A percentile compares a stretch with the other conserved stretches of the same genome.
Evolutionary conservation across 2,797 vertebrate species (phyloP).

Genomic region (Dromococcyx pavoninus): DNA sequence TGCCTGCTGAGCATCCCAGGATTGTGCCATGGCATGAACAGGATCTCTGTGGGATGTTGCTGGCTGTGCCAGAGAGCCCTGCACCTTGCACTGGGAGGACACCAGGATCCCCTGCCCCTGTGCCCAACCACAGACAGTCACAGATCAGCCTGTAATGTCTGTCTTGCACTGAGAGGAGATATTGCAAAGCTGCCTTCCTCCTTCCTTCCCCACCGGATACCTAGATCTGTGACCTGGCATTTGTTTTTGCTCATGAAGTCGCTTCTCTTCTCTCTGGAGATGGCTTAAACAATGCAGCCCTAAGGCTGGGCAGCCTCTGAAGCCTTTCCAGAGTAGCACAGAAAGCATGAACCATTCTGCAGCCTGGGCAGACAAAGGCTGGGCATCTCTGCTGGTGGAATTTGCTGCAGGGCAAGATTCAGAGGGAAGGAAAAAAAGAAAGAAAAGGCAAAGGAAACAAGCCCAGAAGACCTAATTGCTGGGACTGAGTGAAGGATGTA

Average conservation of each 20-base stretch:
- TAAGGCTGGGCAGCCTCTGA: neutral
- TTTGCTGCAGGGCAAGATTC: neutral
- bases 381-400: neutral
- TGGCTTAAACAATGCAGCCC: neutral
- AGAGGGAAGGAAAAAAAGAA: neutral
- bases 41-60: neutral
- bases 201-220: no score
- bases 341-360: neutral
- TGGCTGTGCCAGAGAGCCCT: neutral
- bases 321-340: neutral
- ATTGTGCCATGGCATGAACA: fast-evolving
- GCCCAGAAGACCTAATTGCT: neutral
- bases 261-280: neutral
- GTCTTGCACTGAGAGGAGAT: neutral
- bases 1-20: neutral
- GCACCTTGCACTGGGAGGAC: neutral
- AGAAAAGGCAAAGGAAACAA: neutral
- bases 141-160: neutral
- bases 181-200: neutral
- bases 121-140: neutral
- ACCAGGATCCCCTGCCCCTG: neutral
- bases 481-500: neutral
- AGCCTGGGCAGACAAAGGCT: neutral
- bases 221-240: neutral
- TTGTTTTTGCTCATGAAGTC: neutral